These are phyloP conservation scores for Dryomyza anilis DNA, from an alignment of 2,888 invertebrate genomes.

Conservation along the genomic window DNA sequence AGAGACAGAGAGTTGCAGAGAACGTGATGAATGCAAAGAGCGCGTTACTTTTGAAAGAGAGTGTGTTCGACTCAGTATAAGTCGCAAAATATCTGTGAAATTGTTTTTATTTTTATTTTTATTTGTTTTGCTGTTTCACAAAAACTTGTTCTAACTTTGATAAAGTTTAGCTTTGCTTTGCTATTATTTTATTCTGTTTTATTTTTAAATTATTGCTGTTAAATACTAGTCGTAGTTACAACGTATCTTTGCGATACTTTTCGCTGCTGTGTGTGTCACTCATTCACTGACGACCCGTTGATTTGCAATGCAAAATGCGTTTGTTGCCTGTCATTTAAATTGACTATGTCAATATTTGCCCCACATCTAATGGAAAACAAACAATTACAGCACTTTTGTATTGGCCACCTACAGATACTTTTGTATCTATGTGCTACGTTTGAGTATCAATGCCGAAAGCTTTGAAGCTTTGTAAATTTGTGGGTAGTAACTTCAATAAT, in stretches of 20 bases:
- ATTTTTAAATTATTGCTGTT: not conserved
- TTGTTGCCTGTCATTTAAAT: not conserved
- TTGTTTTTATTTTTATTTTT: not conserved
- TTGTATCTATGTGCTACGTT: conserved; percentile 2
- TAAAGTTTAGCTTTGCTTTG: not conserved
- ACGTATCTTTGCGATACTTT: too few species aligned
- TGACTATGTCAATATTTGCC: too few species aligned
- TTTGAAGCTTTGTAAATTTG: not conserved
- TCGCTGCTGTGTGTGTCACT: too few species aligned
- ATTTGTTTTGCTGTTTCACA: not conserved
- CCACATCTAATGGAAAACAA: too few species aligned
- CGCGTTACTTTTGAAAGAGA: not conserved
- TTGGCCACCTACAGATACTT: not conserved
- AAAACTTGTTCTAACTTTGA: not conserved
- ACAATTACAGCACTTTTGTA: too few species aligned
- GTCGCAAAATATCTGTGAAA: not conserved
- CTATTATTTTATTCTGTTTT: not conserved
- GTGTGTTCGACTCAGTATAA: not conserved
- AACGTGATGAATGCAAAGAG: not conserved
- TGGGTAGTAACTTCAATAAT: too few species aligned
- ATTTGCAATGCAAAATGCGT: conserved; percentile 7
- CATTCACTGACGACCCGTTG: too few species aligned
- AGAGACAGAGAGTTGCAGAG: not conserved
- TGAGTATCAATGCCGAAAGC: not conserved
- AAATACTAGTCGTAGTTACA: too few species aligned